These are phyloP conservation scores for Aporrectodea caliginosa DNA, from an alignment of 1,140 invertebrate genomes.

Conservation along the genomic window DNA sequence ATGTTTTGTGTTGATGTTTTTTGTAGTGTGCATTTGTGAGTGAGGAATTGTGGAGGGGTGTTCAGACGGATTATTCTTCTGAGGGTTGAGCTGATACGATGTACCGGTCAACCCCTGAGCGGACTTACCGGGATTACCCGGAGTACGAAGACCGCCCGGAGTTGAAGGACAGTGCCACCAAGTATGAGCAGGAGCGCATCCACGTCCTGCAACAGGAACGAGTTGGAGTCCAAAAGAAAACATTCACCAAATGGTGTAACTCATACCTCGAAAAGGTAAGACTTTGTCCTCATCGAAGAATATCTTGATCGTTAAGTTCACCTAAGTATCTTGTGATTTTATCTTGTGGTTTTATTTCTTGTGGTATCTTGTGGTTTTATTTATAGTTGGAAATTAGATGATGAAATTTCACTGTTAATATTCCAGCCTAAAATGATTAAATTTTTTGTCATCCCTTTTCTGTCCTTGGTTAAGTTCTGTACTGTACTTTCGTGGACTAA, in stretches of 20 bases:
- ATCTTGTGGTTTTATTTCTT: neutral
- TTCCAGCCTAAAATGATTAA: neutral
- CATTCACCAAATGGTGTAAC: conserved; percentile 99
- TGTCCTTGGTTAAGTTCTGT: too few species aligned
- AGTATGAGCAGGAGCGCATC: conserved; percentile 94
- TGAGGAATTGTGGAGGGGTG: too few species aligned
- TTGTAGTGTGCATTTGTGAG: too few species aligned
- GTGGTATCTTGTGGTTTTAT: neutral
- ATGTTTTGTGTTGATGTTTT: too few species aligned
- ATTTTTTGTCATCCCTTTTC: neutral
- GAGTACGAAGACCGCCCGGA: conserved; percentile 12
- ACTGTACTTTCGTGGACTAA: too few species aligned
- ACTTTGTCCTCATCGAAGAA: neutral
- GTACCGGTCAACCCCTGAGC: neutral
- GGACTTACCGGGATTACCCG: neutral
- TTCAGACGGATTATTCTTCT: neutral
- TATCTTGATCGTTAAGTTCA: neutral
- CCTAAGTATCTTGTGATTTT: neutral
- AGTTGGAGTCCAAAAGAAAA: conserved; percentile 97
- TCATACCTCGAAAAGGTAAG: conserved; percentile 89
- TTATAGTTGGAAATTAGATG: neutral
- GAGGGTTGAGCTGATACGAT: neutral
- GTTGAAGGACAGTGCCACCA: conserved; percentile 48
- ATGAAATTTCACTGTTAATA: neutral
- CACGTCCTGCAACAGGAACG: conserved; percentile 94